These are phyloP conservation scores for Erebia epiphron DNA, from an alignment of 2,888 invertebrate genomes.

Conservation along the genomic window DNA sequence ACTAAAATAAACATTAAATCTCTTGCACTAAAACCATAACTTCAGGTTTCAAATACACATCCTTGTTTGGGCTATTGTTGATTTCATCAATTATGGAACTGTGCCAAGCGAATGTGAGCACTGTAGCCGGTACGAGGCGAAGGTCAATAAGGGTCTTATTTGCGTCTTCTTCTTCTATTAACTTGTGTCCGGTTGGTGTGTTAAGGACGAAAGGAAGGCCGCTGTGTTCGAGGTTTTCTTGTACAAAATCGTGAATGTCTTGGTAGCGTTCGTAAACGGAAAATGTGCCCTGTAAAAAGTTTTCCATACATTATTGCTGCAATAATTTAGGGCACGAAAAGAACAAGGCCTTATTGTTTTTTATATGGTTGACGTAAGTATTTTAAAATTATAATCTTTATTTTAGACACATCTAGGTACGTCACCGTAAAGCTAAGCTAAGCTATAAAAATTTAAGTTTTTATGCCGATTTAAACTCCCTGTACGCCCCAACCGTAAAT, in stretches of 20 bases:
- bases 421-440: too few relatives aligned
- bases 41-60: slow-evolving; percentile 90
- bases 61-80: slow-evolving; percentile 75
- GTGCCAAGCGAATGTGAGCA: slow-evolving; percentile 90
- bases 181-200: slow-evolving; percentile 86
- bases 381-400: too few relatives aligned
- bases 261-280: slow-evolving; percentile 90
- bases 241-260: slow-evolving; percentile 90
- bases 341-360: too few relatives aligned
- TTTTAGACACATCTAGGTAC: too few relatives aligned
- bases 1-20: slow-evolving; percentile 53
- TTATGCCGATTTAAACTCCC: too few relatives aligned
- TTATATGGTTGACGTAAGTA: too few relatives aligned
- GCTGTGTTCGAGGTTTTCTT: slow-evolving; percentile 87
- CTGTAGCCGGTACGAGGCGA: slow-evolving; percentile 91
- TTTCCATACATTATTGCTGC: not conserved
- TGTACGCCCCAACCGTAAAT: too few relatives aligned
- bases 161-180: slow-evolving; percentile 84
- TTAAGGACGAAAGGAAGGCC: slow-evolving; percentile 88
- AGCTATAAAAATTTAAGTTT: too few relatives aligned
- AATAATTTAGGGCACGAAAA: too few relatives aligned
- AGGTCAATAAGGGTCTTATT: slow-evolving; percentile 90
- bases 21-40: slow-evolving; percentile 87
- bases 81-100: slow-evolving; percentile 76
- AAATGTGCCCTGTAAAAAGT: slow-evolving; percentile 89